Evolutionary conservation across 2,888 invertebrate species (phyloP).

Genomic region (Selenia dentaria): DNA sequence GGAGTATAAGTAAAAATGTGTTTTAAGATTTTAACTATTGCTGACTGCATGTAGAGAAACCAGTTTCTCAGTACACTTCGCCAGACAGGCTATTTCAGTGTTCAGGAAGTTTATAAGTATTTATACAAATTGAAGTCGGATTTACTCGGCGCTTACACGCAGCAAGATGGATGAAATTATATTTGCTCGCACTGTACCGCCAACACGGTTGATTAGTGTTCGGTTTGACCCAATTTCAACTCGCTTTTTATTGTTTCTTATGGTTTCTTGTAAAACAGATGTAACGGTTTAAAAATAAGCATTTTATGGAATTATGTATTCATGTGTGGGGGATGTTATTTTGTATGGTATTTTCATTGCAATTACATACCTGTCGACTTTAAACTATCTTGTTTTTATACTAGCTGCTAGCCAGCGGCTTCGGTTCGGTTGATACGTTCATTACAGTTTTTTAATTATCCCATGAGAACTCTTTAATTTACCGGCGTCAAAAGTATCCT

Average conservation of each 20-base stretch:
- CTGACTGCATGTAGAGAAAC: slow-evolving; percentile 5
- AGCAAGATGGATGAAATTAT: slow-evolving; percentile 16
- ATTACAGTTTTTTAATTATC: too few relatives aligned
- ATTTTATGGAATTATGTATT: slow-evolving; percentile 17
- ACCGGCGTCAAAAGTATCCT: too few relatives aligned
- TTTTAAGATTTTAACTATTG: too few relatives aligned
- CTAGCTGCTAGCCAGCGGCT: too few relatives aligned
- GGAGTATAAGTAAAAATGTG: too few relatives aligned
- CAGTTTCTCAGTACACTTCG: slow-evolving; percentile 5
- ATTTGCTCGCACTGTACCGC: slow-evolving; percentile 17
- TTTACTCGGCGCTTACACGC: slow-evolving; percentile 9
- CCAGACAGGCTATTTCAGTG: slow-evolving; percentile 35
- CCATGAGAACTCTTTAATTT: too few relatives aligned
- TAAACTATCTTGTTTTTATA: too few relatives aligned
- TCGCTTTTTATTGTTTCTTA: slow-evolving; percentile 22
- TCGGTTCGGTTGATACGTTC: too few relatives aligned
- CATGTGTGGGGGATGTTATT: slow-evolving; percentile 4
- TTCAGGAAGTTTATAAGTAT: slow-evolving; percentile 39
- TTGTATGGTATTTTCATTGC: neutral
- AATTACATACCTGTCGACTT: too few relatives aligned
- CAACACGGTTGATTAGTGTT: slow-evolving; percentile 16
- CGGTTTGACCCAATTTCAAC: slow-evolving; percentile 16
- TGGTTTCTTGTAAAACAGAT: slow-evolving; percentile 22
- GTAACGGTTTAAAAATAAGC: slow-evolving; percentile 19
- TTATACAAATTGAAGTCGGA: slow-evolving; percentile 31